Percentiles rank a stretch among this genome's conserved stretches.
phyloP scores from a whole-genome alignment of 1,140 invertebrate genomes.

The Drosophila melanogaster region DNA sequence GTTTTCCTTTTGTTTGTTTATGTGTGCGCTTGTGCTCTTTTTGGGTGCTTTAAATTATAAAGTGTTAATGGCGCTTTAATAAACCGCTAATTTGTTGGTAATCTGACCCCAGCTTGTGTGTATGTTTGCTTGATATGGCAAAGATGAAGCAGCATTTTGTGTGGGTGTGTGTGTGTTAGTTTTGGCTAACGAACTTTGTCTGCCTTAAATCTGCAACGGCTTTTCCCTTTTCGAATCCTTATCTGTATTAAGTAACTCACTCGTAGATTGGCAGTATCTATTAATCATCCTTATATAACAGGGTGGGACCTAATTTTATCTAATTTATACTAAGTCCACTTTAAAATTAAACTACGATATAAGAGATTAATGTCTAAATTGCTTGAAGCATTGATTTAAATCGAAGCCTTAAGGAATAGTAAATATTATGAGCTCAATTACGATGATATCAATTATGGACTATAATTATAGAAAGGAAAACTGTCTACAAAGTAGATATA shows the following conservation, averaged over 20 bases:
- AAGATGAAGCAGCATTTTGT: constrained; percentile 4
- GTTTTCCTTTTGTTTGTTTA: constrained; percentile 15
- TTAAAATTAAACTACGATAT: too few relatives aligned
- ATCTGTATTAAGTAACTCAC: constrained; percentile 8
- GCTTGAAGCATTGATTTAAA: too few relatives aligned
- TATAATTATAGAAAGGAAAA: too few relatives aligned
- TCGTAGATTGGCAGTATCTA: neutral
- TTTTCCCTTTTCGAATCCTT: constrained; percentile 14
- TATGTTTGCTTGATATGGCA: constrained; percentile 21
- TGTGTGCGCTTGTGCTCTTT: constrained; percentile 19
- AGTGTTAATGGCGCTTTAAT: constrained; percentile 65
- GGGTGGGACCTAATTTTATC: neutral
- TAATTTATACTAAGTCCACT: too few relatives aligned
- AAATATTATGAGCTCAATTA: too few relatives aligned
- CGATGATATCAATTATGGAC: too few relatives aligned
- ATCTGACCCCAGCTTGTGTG: constrained; percentile 49
- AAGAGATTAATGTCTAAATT: too few relatives aligned
- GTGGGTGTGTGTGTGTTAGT: constrained; percentile 20
- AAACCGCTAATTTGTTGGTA: constrained; percentile 65
- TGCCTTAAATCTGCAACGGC: constrained; percentile 56
- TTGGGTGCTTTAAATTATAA: constrained; percentile 60
- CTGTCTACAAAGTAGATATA: neutral
- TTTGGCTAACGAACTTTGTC: constrained; percentile 40
- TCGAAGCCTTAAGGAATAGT: too few relatives aligned
- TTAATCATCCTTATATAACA: neutral